Percentiles rank a stretch among this genome's conserved stretches.
phyloP scores from a whole-genome alignment of 2,888 invertebrate species.

The Ophion ventricosus region DNA sequence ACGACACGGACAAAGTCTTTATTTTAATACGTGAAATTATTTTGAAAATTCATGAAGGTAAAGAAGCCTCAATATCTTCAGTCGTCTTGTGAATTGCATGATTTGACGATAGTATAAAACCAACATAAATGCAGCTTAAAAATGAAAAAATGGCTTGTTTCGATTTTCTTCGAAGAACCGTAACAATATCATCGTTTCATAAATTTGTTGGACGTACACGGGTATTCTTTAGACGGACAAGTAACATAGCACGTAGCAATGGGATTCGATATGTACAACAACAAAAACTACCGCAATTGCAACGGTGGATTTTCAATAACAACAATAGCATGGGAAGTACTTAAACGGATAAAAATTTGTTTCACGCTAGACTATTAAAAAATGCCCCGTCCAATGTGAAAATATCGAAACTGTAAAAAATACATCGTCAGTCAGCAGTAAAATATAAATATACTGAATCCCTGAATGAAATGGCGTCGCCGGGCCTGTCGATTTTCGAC shows the following conservation, averaged over 20 bases:
- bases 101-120: not conserved
- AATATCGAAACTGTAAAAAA: not conserved
- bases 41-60: not conserved
- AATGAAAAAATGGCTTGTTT: not conserved
- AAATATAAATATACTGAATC: slow-evolving; percentile 5
- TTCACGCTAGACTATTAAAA: not conserved
- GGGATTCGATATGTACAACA: not conserved
- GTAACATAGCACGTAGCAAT: too few relatives aligned
- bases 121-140: not conserved
- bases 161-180: not conserved
- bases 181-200: not conserved
- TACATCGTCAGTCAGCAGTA: slow-evolving; percentile 6
- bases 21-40: not conserved
- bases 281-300: not conserved
- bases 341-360: too few relatives aligned
- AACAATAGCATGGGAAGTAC: too few relatives aligned
- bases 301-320: too few relatives aligned
- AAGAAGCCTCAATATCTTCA: slow-evolving; percentile 4
- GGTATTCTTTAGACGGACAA: not conserved
- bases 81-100: slow-evolving; percentile 16
- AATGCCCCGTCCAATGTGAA: not conserved
- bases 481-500: not conserved
- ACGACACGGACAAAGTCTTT: not conserved
- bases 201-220: not conserved
- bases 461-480: slow-evolving; percentile 5